Conservation (phyloP, 1,140 invertebrate species). For the Drosophila kanapiae region DNA sequence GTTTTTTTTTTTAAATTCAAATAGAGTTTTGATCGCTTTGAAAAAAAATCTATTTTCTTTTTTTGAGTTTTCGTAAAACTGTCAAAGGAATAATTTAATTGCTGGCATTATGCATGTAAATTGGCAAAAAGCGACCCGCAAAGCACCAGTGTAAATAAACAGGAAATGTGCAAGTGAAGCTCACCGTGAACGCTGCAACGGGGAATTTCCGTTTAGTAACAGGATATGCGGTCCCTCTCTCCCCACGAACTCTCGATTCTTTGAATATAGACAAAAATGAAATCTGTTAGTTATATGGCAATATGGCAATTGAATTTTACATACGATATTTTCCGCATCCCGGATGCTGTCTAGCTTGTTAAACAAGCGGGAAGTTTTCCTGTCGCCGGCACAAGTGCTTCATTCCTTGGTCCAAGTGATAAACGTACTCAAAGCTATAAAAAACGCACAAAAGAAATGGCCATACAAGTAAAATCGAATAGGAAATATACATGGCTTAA, state of each 20-base stretch:
- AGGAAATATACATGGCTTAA: constrained; percentile 10
- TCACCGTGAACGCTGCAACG: neutral
- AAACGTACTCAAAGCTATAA: constrained; percentile 5
- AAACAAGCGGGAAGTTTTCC: neutral
- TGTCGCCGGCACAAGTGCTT: neutral
- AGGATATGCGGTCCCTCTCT: neutral
- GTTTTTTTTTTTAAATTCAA: no score
- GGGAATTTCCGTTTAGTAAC: constrained; percentile 5
- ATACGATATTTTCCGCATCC: neutral
- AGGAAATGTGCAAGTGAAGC: constrained; percentile 9
- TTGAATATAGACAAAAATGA: neutral
- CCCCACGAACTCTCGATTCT: neutral
- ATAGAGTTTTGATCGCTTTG: no score
- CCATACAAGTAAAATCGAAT: constrained; percentile 14
- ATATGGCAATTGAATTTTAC: constrained; percentile 14
- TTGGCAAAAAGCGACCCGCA: neutral
- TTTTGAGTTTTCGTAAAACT: no score
- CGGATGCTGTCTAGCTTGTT: constrained; percentile 5
- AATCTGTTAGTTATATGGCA: neutral
- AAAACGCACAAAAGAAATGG: neutral
- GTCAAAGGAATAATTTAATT: neutral
- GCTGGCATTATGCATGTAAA: neutral
- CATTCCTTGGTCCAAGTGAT: neutral
- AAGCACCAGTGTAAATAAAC: constrained; percentile 8
- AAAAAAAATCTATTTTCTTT: no score